These are phyloP conservation scores for Prenolepis imparis DNA, from an alignment of 2,888 invertebrate genomes.

Conservation along the genomic window DNA sequence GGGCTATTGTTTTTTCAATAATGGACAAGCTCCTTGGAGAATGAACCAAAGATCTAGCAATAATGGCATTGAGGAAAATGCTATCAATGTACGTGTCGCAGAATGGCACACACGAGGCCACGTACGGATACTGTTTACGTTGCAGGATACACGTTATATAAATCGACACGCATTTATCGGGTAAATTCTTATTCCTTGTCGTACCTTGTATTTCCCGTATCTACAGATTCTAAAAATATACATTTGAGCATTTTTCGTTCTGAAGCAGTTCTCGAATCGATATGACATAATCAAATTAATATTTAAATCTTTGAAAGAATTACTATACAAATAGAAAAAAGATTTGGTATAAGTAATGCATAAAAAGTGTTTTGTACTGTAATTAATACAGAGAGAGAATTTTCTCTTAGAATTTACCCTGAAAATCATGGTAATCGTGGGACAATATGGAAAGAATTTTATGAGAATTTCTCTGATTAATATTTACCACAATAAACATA, in stretches of 20 bases:
- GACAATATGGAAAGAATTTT: too few relatives aligned
- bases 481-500: too few relatives aligned
- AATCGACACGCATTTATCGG: conserved; percentile 32
- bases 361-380: neutral
- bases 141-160: conserved; percentile 43
- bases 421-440: too few relatives aligned
- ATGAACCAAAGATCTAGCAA: conserved; percentile 56
- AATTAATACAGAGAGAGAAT: too few relatives aligned
- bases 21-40: conserved; percentile 42
- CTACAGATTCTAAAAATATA: conserved; percentile 9
- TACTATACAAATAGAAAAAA: neutral
- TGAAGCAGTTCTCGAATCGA: neutral
- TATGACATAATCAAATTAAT: neutral
- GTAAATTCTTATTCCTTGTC: conserved; percentile 6
- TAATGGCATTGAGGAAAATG: conserved; percentile 64
- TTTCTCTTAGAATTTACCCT: too few relatives aligned
- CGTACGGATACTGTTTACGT: conserved; percentile 32
- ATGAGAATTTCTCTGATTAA: too few relatives aligned
- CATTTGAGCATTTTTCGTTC: neutral
- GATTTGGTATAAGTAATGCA: neutral
- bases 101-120: conserved; percentile 40
- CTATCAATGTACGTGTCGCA: conserved; percentile 40
- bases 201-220: neutral
- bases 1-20: conserved; percentile 55
- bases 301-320: neutral